phyloP scores from a whole-genome alignment of 2,113 vertebrate genomes.

The Osmerus mordax region DNA sequence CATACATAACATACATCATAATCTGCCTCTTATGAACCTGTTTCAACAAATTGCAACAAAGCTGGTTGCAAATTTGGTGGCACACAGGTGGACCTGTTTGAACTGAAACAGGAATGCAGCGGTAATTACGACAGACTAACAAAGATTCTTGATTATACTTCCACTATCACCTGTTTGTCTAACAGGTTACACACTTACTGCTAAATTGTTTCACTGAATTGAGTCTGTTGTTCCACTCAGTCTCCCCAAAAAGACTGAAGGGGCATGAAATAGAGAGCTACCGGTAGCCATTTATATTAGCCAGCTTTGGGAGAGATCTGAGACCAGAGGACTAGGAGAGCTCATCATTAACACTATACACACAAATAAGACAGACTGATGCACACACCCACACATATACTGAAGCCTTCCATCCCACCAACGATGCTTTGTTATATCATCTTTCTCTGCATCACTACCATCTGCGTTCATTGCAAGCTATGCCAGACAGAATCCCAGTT shows the following conservation, averaged over 20 bases:
- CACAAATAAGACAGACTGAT: background rate
- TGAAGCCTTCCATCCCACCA: no score
- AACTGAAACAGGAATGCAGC: no score
- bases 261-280: slow-evolving; percentile 44
- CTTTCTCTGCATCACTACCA: slow-evolving; percentile 34
- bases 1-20: background rate
- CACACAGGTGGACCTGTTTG: no score
- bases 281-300: slow-evolving; percentile 49
- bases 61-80: no score
- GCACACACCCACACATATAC: no score
- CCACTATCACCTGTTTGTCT: slow-evolving; percentile 46
- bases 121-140: slow-evolving; percentile 16
- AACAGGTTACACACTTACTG: slow-evolving; percentile 37
- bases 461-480: no score
- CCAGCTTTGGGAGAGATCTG: background rate
- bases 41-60: background rate
- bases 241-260: slow-evolving; percentile 41
- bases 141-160: slow-evolving; percentile 55
- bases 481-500: no score
- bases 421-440: background rate
- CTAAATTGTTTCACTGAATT: slow-evolving; percentile 43
- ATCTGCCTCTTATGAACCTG: background rate
- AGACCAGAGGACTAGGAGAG: background rate
- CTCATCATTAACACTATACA: slow-evolving; percentile 19
- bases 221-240: slow-evolving; percentile 46